Evolutionary conservation across 1,140 invertebrate genomes (phyloP), one percentile per base, ranked within the genome.

Genomic region (Drosophila ananassae): DNA sequence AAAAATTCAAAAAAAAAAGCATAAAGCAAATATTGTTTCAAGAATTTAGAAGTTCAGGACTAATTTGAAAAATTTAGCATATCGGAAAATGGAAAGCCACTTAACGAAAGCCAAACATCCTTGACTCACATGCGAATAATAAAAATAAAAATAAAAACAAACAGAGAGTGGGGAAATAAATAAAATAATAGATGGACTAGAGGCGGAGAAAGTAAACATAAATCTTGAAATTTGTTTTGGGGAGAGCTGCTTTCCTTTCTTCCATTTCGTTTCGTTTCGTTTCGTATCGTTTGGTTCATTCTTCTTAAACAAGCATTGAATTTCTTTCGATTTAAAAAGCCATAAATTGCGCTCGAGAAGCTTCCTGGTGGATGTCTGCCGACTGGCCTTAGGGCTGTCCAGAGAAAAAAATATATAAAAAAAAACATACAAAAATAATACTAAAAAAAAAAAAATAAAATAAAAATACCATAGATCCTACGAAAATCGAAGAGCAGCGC

Each of bases 301-400:
- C 54, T 76, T 72, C 83, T 89, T 82, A 79, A 87, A 73, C 63
- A 82, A 79, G 67, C 79, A 77, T 79, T 73, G 67, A 89, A 89
- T 83, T 89, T 89, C 76, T 79, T 89, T 89, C 79, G 79, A 89
- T 89, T 89, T 89, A 83, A 89, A 83, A 83, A 62, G 52, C 76
- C 76, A 89, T 89, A 89, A 83, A 89, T 83, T 89, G 44, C 41
- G 56, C 60, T 73, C 51, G 48, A 57, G 63, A 68, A 47, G 71
- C 59, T 73, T 73, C 71, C 58, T 61, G 44, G 46, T 37, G 30
- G 9, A 8, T 62, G 41, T 62, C 58, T 64, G 54, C 55, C 58
- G 54, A 39, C 75, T 37, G 58, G 58, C 73, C 71, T 48, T 50
- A 62, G 62, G 51, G 63, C 48, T 10, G 17, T 9, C 4, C 8